These are phyloP conservation scores for Willowsia nigromaculata DNA, from an alignment of 2,888 invertebrate species.

Conservation along the genomic window DNA sequence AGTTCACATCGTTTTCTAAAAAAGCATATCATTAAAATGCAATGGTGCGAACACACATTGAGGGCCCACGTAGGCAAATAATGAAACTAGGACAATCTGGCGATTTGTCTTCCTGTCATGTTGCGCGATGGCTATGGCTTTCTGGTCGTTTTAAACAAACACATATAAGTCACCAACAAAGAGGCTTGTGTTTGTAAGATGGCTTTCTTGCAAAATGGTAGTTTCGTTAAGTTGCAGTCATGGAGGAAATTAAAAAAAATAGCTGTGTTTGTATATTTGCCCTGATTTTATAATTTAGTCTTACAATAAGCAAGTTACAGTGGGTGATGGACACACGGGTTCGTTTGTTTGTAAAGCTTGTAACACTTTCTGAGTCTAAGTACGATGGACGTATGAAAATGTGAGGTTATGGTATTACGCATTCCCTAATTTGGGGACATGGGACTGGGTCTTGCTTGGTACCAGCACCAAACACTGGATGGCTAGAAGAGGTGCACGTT, in stretches of 20 bases:
- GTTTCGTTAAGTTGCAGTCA: neutral
- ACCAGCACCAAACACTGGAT: neutral
- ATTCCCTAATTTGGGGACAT: neutral
- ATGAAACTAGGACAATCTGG: conserved; percentile 17
- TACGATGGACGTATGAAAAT: neutral
- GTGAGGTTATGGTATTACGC: no score
- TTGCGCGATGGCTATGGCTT: neutral
- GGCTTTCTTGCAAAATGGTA: neutral
- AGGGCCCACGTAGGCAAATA: neutral
- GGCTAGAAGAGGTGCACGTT: no score
- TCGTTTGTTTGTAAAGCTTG: neutral
- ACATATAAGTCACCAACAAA: neutral
- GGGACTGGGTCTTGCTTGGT: neutral
- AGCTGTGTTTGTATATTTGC: neutral
- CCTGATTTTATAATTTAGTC: neutral
- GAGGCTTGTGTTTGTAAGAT: neutral
- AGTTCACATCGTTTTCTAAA: neutral
- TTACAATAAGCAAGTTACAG: neutral
- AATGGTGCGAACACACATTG: neutral
- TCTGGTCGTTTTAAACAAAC: neutral
- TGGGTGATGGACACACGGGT: neutral
- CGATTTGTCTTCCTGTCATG: conserved; percentile 23
- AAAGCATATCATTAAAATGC: neutral
- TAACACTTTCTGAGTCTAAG: neutral
- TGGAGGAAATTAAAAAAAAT: conserved; percentile 5